Percentiles rank a stretch among this genome's conserved stretches.
These are phyloP conservation scores for Hypomecis atomaria DNA, from an alignment of 2,888 invertebrate species.

Conservation along the genomic window DNA sequence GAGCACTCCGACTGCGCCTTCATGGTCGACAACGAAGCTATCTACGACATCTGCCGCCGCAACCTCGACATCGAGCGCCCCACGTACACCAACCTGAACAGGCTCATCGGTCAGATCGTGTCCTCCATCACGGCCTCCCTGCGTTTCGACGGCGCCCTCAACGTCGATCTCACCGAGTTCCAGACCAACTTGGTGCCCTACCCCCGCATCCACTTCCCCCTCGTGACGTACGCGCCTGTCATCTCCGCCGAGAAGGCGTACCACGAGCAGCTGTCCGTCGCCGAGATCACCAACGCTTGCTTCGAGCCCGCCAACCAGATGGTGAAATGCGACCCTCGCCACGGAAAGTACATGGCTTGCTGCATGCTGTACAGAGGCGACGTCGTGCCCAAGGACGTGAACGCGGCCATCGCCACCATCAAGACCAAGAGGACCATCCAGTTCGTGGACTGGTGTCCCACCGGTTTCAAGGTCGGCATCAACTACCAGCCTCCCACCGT, in stretches of 20 bases:
- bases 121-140: conserved; percentile 97
- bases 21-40: conserved; percentile 97
- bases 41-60: conserved; percentile 96
- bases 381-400: conserved; percentile 97
- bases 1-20: conserved; percentile 98
- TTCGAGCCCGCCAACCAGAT: conserved; percentile 99
- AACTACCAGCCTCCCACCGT: conserved; percentile 98
- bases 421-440: conserved; percentile 97
- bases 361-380: conserved; percentile 98
- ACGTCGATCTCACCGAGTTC: conserved; percentile 97
- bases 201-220: conserved; percentile 97
- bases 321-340: conserved; percentile 96
- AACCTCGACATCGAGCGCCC: conserved; percentile 98
- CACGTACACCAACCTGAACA: conserved; percentile 97
- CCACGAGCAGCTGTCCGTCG: conserved; percentile 95
- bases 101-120: conserved; percentile 97
- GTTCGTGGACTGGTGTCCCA: conserved; percentile 96
- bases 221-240: conserved; percentile 96
- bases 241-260: conserved; percentile 97
- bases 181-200: conserved; percentile 98
- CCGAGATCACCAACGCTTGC: conserved; percentile 97
- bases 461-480: conserved; percentile 92
- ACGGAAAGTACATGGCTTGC: conserved; percentile 97
- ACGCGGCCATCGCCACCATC: conserved; percentile 97
- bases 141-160: conserved; percentile 96